Base-by-base conservation (phyloP, 2,888 invertebrate species). In the Drosophila cognata region DNA sequence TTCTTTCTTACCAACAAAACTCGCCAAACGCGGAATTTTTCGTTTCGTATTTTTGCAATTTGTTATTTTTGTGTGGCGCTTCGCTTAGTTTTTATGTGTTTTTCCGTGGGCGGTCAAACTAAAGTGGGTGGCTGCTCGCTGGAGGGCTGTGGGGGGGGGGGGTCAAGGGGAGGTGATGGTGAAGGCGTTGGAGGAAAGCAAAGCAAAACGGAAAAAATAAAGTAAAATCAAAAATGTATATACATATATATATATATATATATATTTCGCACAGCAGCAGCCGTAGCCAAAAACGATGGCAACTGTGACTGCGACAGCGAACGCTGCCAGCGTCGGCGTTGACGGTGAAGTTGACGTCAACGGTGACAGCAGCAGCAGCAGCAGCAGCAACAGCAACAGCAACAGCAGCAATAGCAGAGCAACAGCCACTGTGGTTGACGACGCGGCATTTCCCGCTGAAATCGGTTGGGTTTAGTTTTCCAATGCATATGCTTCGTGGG, bases 381-480 rank as follows among this genome's bases (percentile, higher is more conserved):
- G 11, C 50, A 29, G 6, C 16, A 46, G 51, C 51, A 48, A 38
- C 56, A 35, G n/a, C n/a, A 52, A 35, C 60, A 46, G 29, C 56
- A 43, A 21, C 55, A 36, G 35, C 36, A 38, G 38, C 60, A 11
- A 31, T 4, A 48, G 8, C 36, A 36, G 11, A 41, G 63, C 60
- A 61, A 46, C 59, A 52, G 36, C 55, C 63, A 55, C 25, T 18
- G 63, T 46, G 52, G 63, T 53, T 38, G 41, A 25, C 58, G 33
- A 33, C 72, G 66, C 68, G 63, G 62, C 63, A 74, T 73, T 64
- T 55, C 46, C 35, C 76, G 71, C 62, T 75, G 53, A 77, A 79
- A 76, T 79, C 65, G 61, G 63, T 79, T 79, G 75, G 70, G 48
- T 81, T 88, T 84, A 85, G 81, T 72, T 86, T 83, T 88, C 83